A percentile compares a stretch with the other conserved stretches of the same genome.
phyloP scores from a whole-genome alignment of 2,113 vertebrate species.

The Hiodon tergisus region DNA sequence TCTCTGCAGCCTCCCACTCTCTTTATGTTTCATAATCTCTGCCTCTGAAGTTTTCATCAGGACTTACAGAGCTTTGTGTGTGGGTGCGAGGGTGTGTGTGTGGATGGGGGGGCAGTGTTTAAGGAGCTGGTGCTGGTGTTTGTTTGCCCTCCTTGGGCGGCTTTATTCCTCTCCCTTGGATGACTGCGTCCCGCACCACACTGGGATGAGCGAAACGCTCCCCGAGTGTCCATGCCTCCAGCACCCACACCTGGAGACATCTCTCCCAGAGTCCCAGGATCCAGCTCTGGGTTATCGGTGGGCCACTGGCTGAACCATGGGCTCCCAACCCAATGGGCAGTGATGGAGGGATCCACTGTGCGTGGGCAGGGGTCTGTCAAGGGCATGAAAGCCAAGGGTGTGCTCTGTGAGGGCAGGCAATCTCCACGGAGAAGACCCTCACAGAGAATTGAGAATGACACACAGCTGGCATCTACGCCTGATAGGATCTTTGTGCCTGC shows the following conservation, averaged over 20 bases:
- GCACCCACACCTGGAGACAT: too few relatives aligned
- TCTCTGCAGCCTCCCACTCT: conserved; percentile 59
- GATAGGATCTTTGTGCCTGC: too few relatives aligned
- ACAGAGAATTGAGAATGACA: too few relatives aligned
- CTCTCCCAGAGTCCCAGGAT: background rate
- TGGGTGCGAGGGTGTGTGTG: background rate
- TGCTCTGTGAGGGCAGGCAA: too few relatives aligned
- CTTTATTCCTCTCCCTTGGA: conserved; percentile 19
- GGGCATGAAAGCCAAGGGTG: too few relatives aligned
- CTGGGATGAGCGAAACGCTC: conserved; percentile 19
- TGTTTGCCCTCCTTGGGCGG: background rate
- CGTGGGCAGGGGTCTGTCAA: too few relatives aligned
- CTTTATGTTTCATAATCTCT: conserved; percentile 54
- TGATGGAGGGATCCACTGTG: too few relatives aligned
- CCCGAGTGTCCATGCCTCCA: background rate
- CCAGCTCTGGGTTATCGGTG: too few relatives aligned
- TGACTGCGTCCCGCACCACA: conserved; percentile 18
- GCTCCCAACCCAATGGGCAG: too few relatives aligned
- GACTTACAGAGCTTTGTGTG: conserved; percentile 27
- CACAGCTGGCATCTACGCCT: too few relatives aligned
- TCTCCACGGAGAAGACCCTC: too few relatives aligned
- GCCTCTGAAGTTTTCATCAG: conserved; percentile 57
- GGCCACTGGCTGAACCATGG: too few relatives aligned
- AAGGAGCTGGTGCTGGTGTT: background rate
- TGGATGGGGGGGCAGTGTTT: background rate